A percentile compares a stretch with the other conserved stretches of the same genome.
These are phyloP conservation scores for Muschampia plurimacula DNA, from an alignment of 2,888 invertebrate genomes.

Conservation along the genomic window DNA sequence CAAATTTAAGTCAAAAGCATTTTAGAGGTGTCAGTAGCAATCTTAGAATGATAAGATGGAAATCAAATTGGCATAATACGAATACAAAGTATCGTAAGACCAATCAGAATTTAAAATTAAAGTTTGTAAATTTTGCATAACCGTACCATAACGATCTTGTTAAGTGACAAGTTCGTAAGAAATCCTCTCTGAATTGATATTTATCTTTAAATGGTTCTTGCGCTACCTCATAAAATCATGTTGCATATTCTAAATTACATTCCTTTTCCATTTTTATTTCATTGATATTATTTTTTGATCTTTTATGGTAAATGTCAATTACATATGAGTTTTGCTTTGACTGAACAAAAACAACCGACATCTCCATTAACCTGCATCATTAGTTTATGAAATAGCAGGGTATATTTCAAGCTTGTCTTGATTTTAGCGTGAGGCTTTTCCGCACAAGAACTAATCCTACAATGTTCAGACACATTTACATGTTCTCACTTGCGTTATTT, in stretches of 20 bases:
- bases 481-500: not conserved
- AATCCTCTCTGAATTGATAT: conserved; percentile 5
- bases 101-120: conserved; percentile 20
- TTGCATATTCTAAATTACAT: not conserved
- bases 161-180: conserved; percentile 16
- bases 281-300: not conserved
- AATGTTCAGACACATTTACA: not conserved
- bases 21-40: conserved; percentile 15
- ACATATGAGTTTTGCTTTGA: not conserved
- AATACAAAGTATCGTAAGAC: conserved; percentile 18
- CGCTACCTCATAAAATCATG: not conserved
- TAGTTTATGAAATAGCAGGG: not conserved
- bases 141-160: conserved; percentile 24
- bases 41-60: conserved; percentile 11
- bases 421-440: too few relatives aligned
- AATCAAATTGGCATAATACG: conserved; percentile 19
- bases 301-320: not conserved
- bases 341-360: too few relatives aligned
- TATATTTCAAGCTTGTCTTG: not conserved
- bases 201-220: conserved; percentile 2
- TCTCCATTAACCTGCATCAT: not conserved
- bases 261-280: not conserved
- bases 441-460: not conserved
- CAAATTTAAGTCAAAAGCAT: conserved; percentile 6
- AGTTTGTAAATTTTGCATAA: conserved; percentile 26